Conservation (phyloP, 2,113 vertebrate genomes). For the Chionis minor region DNA sequence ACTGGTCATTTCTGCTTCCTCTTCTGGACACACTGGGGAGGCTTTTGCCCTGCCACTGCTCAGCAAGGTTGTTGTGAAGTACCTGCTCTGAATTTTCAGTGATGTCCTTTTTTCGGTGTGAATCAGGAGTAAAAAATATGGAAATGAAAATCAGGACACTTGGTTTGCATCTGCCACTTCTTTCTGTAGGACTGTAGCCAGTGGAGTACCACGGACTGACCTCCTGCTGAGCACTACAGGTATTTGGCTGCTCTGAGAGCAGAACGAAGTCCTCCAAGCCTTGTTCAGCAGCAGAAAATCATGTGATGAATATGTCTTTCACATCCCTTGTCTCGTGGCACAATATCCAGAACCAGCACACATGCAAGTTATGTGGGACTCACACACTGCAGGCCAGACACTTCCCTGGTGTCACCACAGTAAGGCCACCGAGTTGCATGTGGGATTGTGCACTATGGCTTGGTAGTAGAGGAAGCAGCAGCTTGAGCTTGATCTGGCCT, state of each 20-base stretch:
- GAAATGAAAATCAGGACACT: not conserved
- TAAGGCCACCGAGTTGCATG: fast-evolving
- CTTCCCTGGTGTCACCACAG: not conserved
- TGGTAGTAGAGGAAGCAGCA: not conserved
- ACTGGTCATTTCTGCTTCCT: not conserved
- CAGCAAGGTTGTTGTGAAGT: not conserved
- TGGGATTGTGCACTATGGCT: not conserved
- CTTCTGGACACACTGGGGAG: not conserved
- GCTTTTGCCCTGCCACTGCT: not conserved
- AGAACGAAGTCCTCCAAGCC: not conserved
- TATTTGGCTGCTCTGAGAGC: not conserved
- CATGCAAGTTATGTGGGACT: fast-evolving
- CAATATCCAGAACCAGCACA: not conserved
- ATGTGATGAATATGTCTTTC: not conserved
- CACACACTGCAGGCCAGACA: fast-evolving
- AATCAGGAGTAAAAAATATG: not conserved
- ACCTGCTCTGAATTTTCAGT: not conserved
- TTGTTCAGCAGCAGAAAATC: not conserved
- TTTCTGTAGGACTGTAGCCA: not conserved
- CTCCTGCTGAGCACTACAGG: not conserved
- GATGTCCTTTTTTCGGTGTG: not conserved
- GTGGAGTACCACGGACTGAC: not conserved
- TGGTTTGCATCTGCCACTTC: not conserved
- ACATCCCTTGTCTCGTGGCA: not conserved
- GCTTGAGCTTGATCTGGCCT: not conserved